Evolutionary conservation across 2,888 invertebrate genomes (phyloP).

Genomic region (Caenorhabditis sp.): DNA sequence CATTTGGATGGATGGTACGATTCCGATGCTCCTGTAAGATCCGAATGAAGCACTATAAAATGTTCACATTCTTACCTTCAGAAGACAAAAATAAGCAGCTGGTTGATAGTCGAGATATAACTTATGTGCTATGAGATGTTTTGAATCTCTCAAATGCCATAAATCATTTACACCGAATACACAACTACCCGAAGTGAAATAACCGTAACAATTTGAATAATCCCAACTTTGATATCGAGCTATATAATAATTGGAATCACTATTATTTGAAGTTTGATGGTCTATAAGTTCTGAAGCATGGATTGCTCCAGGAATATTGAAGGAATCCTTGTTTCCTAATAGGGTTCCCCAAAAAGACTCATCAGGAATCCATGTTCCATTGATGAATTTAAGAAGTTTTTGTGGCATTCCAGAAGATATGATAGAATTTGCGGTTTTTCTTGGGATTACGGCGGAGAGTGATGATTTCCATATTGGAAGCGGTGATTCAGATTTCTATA

Average conservation of each 20-base stretch:
- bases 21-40: conserved; percentile 43
- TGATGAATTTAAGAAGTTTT: conserved; percentile 32
- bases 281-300: not conserved
- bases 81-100: conserved; percentile 43
- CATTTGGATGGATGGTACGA: conserved; percentile 15
- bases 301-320: not conserved
- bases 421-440: conserved; percentile 35
- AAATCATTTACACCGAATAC: conserved; percentile 43
- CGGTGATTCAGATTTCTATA: conserved; percentile 32
- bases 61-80: conserved; percentile 18
- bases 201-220: conserved; percentile 4
- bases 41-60: conserved; percentile 23
- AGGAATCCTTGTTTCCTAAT: not conserved
- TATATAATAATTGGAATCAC: conserved; percentile 15
- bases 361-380: not conserved
- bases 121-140: conserved; percentile 46
- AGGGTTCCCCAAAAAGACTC: not conserved
- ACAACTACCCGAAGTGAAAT: conserved; percentile 32
- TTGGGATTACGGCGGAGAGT: conserved; percentile 39
- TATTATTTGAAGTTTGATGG: not conserved
- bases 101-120: conserved; percentile 46
- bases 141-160: conserved; percentile 13
- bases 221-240: conserved; percentile 33
- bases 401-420: conserved; percentile 16
- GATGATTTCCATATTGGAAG: conserved; percentile 46